Percentiles rank a stretch among this genome's conserved stretches.
These are phyloP conservation scores for Saiga tatarica DNA, from an alignment of 2,113 vertebrate genomes.

Conservation along the genomic window DNA sequence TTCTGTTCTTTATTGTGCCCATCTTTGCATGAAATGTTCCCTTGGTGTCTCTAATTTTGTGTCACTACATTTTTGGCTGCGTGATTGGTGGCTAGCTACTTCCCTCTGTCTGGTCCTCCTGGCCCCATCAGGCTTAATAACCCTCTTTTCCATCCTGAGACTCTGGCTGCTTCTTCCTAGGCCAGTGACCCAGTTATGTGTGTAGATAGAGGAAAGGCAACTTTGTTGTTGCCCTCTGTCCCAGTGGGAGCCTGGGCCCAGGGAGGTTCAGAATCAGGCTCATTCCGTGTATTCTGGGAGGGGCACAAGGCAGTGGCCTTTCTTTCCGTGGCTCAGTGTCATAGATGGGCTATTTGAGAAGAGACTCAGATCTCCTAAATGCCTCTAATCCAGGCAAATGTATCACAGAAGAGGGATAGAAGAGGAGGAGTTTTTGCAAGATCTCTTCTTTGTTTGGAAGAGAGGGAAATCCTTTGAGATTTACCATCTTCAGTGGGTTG, in stretches of 20 bases:
- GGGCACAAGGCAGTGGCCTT: no score
- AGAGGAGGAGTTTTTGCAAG: neutral
- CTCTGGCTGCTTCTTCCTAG: neutral
- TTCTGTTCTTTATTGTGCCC: neutral
- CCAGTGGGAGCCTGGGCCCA: no score
- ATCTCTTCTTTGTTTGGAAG: neutral
- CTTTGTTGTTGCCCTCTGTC: neutral
- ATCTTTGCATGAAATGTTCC: neutral
- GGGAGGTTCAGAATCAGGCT: neutral
- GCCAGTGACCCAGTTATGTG: neutral
- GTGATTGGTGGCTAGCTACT: neutral
- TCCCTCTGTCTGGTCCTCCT: neutral
- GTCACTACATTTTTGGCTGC: neutral
- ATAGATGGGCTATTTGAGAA: neutral
- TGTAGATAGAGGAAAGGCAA: fast-evolving
- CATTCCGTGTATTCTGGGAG: no score
- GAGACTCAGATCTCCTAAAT: neutral
- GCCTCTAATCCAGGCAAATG: no score
- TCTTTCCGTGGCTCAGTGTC: neutral
- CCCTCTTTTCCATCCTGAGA: neutral
- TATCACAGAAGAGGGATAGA: neutral
- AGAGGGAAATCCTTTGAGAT: no score
- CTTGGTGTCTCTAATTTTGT: neutral
- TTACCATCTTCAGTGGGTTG: neutral
- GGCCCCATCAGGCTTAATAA: fast-evolving